Evolutionary conservation across 2,888 invertebrate species (phyloP), one percentile per base, ranked within the genome.

Genomic region (Oxycera nigricornis): DNA sequence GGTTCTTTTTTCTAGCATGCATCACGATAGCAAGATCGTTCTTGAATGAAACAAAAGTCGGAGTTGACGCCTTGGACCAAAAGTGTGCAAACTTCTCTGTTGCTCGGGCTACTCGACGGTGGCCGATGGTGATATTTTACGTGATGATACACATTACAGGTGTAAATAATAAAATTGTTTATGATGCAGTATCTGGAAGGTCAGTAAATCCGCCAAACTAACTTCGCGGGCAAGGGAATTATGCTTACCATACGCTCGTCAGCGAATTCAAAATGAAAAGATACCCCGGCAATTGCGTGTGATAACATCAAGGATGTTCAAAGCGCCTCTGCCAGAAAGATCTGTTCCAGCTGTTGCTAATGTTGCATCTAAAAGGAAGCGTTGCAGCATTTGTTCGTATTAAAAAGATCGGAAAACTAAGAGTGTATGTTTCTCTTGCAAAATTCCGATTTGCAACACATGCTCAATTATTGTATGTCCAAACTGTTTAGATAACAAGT

Each of bases 41-140:
- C 17, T 50, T n/a, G 14, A 50, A 50, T 50, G 50, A 50, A 17
- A 50, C 17, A 50, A 50, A 50, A n/a, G 11, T 50, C 50, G 14
- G 50, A 50, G 50, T 50, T 50, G 17, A 50, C 50, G 50, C 14
- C 50, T 50, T 50, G 50, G 50, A 50, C 50, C 50, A 50, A 50
- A 50, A 50, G 50, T 17, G 50, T 50, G 50, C 50, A 11, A 50
- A 50, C 50, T 50, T 50, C 50, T 50, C 9, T n/a, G 50, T 50
- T 7, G 50, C 50, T 17, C 9, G 17, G 17, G 50, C 50, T 50
- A 50, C 50, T 50, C 14, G 50, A 50, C 50, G 50, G 17, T n/a
- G n/a, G n/a, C n/a, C n/a, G n/a, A 35, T 11, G 35, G 35, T 35
- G 35, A 7, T 35, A 35, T 35, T 6, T 11, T 7, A 35, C 11